Evolutionary conservation across 1,140 invertebrate genomes (phyloP).

Genomic region (Babylonia areolata): DNA sequence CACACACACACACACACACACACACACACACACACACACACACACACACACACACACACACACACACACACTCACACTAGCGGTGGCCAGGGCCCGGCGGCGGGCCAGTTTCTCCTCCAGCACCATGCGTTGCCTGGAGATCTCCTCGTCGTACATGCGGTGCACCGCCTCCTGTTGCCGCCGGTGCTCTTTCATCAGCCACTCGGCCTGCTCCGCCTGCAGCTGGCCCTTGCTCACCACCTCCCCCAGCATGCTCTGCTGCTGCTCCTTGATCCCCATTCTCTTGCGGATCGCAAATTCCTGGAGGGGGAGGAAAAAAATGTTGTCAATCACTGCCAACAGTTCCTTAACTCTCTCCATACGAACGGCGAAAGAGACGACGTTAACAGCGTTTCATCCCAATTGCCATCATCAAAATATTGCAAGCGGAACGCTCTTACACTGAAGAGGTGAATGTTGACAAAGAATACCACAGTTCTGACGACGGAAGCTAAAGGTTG

Average conservation of each 20-base stretch:
- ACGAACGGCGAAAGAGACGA: too few relatives aligned
- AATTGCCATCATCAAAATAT: too few relatives aligned
- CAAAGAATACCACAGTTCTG: too few relatives aligned
- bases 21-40: background rate
- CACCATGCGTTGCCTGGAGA: slow-evolving; percentile 68
- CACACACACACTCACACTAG: slow-evolving; percentile 59
- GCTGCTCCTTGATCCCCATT: slow-evolving; percentile 68
- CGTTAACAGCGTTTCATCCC: too few relatives aligned
- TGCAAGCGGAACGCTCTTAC: too few relatives aligned
- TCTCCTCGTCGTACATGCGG: slow-evolving; percentile 71
- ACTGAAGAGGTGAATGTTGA: too few relatives aligned
- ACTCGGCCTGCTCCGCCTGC: slow-evolving; percentile 66
- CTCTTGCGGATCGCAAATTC: slow-evolving; percentile 69
- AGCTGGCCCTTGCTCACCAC: slow-evolving; percentile 61
- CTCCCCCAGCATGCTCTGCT: slow-evolving; percentile 61
- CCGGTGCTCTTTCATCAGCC: slow-evolving; percentile 70
- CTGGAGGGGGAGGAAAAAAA: too few relatives aligned
- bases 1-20: background rate
- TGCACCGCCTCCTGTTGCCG: slow-evolving; percentile 68
- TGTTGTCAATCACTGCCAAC: too few relatives aligned
- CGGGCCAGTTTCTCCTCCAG: slow-evolving; percentile 73
- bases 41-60: background rate
- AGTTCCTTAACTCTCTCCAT: too few relatives aligned
- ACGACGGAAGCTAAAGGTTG: too few relatives aligned
- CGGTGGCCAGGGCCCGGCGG: slow-evolving; percentile 65